Percentiles rank a stretch among this genome's conserved stretches.
Evolutionary conservation across 2,113 vertebrate species (phyloP).

Genomic region (Hippocampus mohnikei): DNA sequence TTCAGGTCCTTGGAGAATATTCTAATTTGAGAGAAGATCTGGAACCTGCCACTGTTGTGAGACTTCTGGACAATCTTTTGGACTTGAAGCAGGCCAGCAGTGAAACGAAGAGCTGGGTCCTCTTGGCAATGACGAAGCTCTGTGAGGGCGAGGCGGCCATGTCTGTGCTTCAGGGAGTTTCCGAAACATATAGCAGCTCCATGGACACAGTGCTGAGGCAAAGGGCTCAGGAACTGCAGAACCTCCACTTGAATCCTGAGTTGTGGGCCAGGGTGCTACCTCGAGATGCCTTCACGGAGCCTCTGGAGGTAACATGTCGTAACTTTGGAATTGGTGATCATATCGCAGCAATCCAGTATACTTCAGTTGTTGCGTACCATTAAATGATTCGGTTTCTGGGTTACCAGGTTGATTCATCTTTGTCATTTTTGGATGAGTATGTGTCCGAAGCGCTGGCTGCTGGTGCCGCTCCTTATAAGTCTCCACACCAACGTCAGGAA

Average conservation of each 20-base stretch:
- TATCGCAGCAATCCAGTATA: background rate
- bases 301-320: conserved; percentile 50
- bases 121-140: conserved; percentile 85
- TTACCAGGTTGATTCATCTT: conserved; percentile 88
- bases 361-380: background rate
- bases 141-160: conserved; percentile 56
- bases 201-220: conserved; percentile 87
- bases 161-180: conserved; percentile 66
- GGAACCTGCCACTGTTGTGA: conserved; percentile 72
- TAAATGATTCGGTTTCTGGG: conserved; percentile 6
- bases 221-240: conserved; percentile 82
- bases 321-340: background rate
- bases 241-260: conserved; percentile 75
- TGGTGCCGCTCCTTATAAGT: conserved; percentile 90
- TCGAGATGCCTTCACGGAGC: conserved; percentile 64
- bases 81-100: conserved; percentile 72
- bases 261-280: conserved; percentile 74
- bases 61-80: conserved; percentile 75
- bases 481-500: conserved; percentile 90
- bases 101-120: conserved; percentile 87
- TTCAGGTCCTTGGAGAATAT: conserved; percentile 90
- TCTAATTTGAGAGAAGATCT: conserved; percentile 75
- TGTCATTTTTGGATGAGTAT: conserved; percentile 94
- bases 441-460: conserved; percentile 86
- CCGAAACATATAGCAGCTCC: conserved; percentile 75